A percentile compares a stretch with the other conserved stretches of the same genome.
Evolutionary conservation across 2,797 vertebrate species (phyloP).

Genomic region (Percopsis omiscomaycus): DNA sequence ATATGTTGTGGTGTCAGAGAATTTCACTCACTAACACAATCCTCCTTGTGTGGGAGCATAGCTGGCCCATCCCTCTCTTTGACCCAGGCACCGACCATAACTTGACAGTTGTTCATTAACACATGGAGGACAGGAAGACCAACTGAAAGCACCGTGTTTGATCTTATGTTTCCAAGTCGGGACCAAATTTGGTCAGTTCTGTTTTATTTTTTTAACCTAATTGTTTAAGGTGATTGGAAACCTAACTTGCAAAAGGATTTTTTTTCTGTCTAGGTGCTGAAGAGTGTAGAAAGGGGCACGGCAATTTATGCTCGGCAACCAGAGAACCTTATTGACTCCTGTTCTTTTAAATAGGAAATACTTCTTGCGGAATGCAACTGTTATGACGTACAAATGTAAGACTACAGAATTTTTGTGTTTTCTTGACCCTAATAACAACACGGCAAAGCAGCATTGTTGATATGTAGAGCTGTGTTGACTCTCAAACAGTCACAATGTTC

Average conservation of each 20-base stretch:
- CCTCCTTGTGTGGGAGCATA: conserved; percentile 42
- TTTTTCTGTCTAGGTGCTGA: conserved; percentile 22
- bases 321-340: conserved; percentile 24
- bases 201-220: background rate
- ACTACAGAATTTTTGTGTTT: background rate
- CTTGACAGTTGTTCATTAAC: conserved; percentile 78
- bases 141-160: conserved; percentile 36
- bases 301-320: conserved; percentile 23
- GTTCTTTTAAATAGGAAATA: conserved; percentile 12
- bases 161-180: conserved; percentile 24
- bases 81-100: conserved; percentile 28
- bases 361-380: conserved; percentile 4
- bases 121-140: conserved; percentile 37
- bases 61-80: conserved; percentile 27
- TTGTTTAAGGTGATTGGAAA: background rate
- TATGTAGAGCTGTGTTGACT: conserved; percentile 44
- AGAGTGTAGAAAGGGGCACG: background rate
- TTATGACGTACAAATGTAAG: conserved; percentile 16
- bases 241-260: background rate
- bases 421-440: conserved; percentile 4
- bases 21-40: conserved; percentile 13
- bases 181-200: conserved; percentile 5
- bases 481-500: conserved; percentile 42
- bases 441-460: conserved; percentile 9
- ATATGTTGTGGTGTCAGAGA: conserved; percentile 16